Percentiles rank a stretch among this genome's conserved stretches.
Evolutionary conservation across 2,797 vertebrate species (phyloP).

Genomic region (Acanthopagrus latus): DNA sequence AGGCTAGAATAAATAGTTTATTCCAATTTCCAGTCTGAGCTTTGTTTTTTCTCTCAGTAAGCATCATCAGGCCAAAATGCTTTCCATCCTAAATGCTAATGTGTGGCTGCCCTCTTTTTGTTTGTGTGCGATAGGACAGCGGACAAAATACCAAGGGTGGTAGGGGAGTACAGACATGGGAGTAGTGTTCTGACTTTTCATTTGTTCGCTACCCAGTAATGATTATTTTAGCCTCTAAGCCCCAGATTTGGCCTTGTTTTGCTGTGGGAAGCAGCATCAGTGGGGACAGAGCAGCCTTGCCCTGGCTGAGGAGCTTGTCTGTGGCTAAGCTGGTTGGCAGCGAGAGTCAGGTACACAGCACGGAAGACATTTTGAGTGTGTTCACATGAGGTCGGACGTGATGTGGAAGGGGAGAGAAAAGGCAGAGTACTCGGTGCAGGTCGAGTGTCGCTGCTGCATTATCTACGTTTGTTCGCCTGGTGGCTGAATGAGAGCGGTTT

Average conservation of each 20-base stretch:
- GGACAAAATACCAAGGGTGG: slow-evolving; percentile 58
- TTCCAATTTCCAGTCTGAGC: slow-evolving; percentile 8
- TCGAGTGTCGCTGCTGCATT: slow-evolving; percentile 32
- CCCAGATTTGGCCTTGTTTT: slow-evolving; percentile 84
- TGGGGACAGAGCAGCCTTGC: slow-evolving; percentile 71
- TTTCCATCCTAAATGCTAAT: slow-evolving; percentile 48
- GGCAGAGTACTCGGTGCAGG: slow-evolving; percentile 21
- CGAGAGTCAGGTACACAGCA: slow-evolving; percentile 70
- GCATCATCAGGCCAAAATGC: slow-evolving; percentile 20
- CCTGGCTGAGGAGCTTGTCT: slow-evolving; percentile 75
- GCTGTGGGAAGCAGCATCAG: slow-evolving; percentile 71
- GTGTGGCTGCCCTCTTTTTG: slow-evolving; percentile 45
- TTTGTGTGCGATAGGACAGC: slow-evolving; percentile 46
- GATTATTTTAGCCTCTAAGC: slow-evolving; percentile 84
- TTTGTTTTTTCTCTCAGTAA: slow-evolving; percentile 16
- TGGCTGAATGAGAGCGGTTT: slow-evolving; percentile 61
- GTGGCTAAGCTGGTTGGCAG: slow-evolving; percentile 75
- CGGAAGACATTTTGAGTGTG: slow-evolving; percentile 57
- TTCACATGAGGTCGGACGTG: slow-evolving; percentile 53
- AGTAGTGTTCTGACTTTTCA: slow-evolving; percentile 78
- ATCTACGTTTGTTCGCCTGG: slow-evolving; percentile 35
- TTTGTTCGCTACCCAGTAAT: slow-evolving; percentile 80
- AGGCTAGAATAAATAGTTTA: neutral
- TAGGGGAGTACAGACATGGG: slow-evolving; percentile 50
- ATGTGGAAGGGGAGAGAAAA: slow-evolving; percentile 23